phyloP scores from a whole-genome alignment of 2,888 invertebrate genomes.

The Cabera pusaria region DNA sequence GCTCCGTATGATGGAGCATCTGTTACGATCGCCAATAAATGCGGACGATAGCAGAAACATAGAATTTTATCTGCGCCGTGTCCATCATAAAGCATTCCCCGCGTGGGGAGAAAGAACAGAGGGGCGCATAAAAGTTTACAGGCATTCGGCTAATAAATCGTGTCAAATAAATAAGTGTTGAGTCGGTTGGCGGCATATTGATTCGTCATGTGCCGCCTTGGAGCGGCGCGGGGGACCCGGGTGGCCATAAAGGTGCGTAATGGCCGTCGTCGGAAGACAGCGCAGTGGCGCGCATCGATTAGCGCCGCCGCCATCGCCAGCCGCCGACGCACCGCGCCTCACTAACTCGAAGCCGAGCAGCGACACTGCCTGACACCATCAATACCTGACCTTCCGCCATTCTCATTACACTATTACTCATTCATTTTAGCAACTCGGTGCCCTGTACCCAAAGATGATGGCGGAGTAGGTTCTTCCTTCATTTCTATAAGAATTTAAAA shows the following conservation, averaged over 20 bases:
- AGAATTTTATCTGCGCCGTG: slow-evolving; percentile 74
- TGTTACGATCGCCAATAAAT: slow-evolving; percentile 72
- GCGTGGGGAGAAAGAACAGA: slow-evolving; percentile 52
- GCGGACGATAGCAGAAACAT: slow-evolving; percentile 65
- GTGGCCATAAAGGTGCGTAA: slow-evolving; percentile 90
- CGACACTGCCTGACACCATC: slow-evolving; percentile 22
- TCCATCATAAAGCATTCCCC: slow-evolving; percentile 75
- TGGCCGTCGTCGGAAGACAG: slow-evolving; percentile 87
- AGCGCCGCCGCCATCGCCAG: slow-evolving; percentile 85
- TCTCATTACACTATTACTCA: neutral
- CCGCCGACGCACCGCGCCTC: slow-evolving; percentile 75
- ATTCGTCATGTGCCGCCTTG: slow-evolving; percentile 82
- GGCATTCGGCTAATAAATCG: slow-evolving; percentile 83
- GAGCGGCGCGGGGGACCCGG: slow-evolving; percentile 64
- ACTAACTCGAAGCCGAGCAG: slow-evolving; percentile 34
- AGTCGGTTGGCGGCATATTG: slow-evolving; percentile 83
- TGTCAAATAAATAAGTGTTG: slow-evolving; percentile 83
- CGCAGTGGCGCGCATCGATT: slow-evolving; percentile 89
- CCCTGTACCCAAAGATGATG: too few relatives aligned
- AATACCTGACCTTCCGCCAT: slow-evolving; percentile 27
- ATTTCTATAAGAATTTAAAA: slow-evolving; percentile 5
- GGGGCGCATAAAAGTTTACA: slow-evolving; percentile 80
- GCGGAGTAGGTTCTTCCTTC: too few relatives aligned
- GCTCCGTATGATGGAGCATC: slow-evolving; percentile 54
- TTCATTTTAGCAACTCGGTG: too few relatives aligned